Base-by-base conservation (phyloP, 2,797 vertebrate genomes). In the Mormyrops boulengeri region DNA sequence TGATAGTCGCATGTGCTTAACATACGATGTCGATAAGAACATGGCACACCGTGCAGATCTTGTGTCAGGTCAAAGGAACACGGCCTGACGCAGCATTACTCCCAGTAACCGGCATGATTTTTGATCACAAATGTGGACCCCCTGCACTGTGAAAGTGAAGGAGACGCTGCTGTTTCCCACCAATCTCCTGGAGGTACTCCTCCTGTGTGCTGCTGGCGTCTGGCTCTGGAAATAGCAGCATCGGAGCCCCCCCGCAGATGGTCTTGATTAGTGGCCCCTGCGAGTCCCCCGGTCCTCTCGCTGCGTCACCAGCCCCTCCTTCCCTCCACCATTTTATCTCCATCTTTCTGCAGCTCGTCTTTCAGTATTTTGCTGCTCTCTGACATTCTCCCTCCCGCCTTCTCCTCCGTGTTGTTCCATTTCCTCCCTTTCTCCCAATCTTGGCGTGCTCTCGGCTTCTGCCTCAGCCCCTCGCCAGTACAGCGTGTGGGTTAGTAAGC, bases 231-330 rank as follows among this genome's bases (percentile, higher is more conserved):
- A 77, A 77, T 19, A 41, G 69, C 69, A 41, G 69, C 14, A 19
- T 77, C 14, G 2, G 69, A 38, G 14, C 30, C 11, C 52, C 52
- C 85, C 85, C 91, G 90, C 95, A 96, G 95, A 94, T 95, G 95
- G 94, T 94, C 94, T 94, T 96, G 93, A 95, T 96, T 95, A 96
- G 92, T 91, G 91, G 92, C 93, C 93, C 30, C 84, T 94, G 26
- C 26, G 26, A 66, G 62, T 30, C 26, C 9, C 8, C 26, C 94
- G 93, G 93, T 47, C 92, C 91, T 90, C 91, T 93, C 92, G 44
- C 92, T 30, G 62, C 62, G 4, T 0, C 62, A 12, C 22, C 22
- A 26, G 87, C 73, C 89, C 82, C 90, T 93, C 91, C 94, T 93
- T 91, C 92, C 88, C 57, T 89, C 89, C 91, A 89, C 89, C 91